A percentile compares a stretch with the other conserved stretches of the same genome.
Evolutionary conservation across 2,888 invertebrate genomes (phyloP).

Genomic region (Campopleginae sp.): DNA sequence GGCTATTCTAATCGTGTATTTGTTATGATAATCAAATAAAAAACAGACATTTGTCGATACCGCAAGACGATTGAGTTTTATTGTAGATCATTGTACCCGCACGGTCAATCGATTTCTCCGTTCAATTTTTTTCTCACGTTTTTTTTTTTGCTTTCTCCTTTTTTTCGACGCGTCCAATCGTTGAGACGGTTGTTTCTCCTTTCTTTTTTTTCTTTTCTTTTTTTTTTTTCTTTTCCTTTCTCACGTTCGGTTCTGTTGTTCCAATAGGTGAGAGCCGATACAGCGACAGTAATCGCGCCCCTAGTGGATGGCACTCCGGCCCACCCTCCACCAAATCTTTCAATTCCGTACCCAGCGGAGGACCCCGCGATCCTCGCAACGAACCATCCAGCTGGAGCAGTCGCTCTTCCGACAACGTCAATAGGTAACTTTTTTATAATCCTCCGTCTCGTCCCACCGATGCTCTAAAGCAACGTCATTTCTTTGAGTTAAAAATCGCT

Average conservation of each 20-base stretch:
- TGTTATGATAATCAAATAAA: slow-evolving; percentile 65
- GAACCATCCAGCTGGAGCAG: slow-evolving; percentile 82
- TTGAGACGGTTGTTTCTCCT: slow-evolving; percentile 23
- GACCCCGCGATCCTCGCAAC: slow-evolving; percentile 80
- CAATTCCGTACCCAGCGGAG: slow-evolving; percentile 80
- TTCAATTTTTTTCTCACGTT: slow-evolving; percentile 35
- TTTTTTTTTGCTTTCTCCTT: slow-evolving; percentile 30
- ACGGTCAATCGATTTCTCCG: slow-evolving; percentile 49
- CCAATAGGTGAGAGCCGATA: slow-evolving; percentile 81
- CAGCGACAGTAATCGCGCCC: slow-evolving; percentile 80
- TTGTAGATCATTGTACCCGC: slow-evolving; percentile 78
- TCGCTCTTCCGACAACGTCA: slow-evolving; percentile 81
- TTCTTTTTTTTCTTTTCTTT: slow-evolving; percentile 51
- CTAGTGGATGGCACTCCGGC: slow-evolving; percentile 82
- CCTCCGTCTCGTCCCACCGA: slow-evolving; percentile 8
- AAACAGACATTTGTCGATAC: slow-evolving; percentile 68
- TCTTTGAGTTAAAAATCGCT: no score
- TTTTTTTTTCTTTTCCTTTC: slow-evolving; percentile 49
- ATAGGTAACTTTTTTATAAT: slow-evolving; percentile 74
- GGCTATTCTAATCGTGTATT: slow-evolving; percentile 67
- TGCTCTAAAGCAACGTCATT: not conserved
- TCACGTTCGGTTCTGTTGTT: slow-evolving; percentile 61
- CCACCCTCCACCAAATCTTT: slow-evolving; percentile 81
- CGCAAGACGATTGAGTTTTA: slow-evolving; percentile 73
- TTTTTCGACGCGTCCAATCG: slow-evolving; percentile 12